These are phyloP conservation scores for Xestia xanthographa DNA, from an alignment of 2,888 invertebrate genomes.

Conservation along the genomic window DNA sequence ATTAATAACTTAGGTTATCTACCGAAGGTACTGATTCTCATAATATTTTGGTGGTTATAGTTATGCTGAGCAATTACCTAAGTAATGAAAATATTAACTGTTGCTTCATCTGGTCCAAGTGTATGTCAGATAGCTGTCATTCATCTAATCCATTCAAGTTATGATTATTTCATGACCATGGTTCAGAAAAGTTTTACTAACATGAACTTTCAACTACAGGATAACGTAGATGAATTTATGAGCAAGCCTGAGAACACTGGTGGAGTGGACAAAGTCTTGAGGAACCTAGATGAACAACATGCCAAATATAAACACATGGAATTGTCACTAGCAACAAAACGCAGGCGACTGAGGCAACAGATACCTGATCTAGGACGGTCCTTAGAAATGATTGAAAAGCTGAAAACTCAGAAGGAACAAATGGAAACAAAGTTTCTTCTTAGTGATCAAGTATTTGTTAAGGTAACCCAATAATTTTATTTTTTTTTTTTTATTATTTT, in stretches of 20 bases:
- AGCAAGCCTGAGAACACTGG: constrained; percentile 94
- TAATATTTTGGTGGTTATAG: background rate
- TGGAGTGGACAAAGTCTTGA: constrained; percentile 96
- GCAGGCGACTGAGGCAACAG: constrained; percentile 96
- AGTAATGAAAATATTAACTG: constrained; percentile 3
- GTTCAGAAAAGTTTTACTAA: background rate
- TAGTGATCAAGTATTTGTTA: constrained; percentile 97
- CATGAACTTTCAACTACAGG: constrained; percentile 88
- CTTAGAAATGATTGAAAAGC: constrained; percentile 96
- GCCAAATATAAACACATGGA: constrained; percentile 99
- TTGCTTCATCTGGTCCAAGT: background rate
- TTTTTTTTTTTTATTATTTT: constrained; percentile 5
- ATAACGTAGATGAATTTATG: constrained; percentile 99
- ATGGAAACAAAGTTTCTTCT: constrained; percentile 97
- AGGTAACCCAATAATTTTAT: constrained; percentile 76
- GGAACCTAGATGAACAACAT: constrained; percentile 97
- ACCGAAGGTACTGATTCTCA: background rate
- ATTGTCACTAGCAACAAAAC: constrained; percentile 96
- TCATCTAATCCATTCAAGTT: background rate
- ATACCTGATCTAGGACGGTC: constrained; percentile 98
- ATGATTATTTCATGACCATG: background rate
- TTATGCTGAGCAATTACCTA: background rate
- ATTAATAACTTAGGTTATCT: constrained; percentile 30
- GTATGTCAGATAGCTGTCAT: constrained; percentile 1
- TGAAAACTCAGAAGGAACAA: constrained; percentile 95